These are phyloP conservation scores for Megalonaias nervosa DNA, from an alignment of 1,140 invertebrate species.

Conservation along the genomic window DNA sequence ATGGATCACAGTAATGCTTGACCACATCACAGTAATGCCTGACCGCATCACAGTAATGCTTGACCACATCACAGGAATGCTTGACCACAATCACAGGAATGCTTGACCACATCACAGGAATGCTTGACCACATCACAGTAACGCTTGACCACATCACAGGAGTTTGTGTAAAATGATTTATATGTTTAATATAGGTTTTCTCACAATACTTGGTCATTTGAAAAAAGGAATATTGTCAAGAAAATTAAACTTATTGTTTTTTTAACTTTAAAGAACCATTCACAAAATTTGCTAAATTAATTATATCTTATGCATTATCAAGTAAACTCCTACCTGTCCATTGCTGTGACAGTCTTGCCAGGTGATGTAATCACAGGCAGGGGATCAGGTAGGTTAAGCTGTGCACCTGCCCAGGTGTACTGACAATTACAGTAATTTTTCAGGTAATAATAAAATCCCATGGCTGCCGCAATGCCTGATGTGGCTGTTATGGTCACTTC, in stretches of 20 bases:
- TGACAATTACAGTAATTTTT: conserved; percentile 88
- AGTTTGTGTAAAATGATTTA: too few species aligned
- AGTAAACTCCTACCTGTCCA: conserved; percentile 66
- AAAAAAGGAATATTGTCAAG: neutral
- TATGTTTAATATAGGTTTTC: neutral
- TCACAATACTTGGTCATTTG: neutral
- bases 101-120: too few species aligned
- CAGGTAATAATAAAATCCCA: conserved; percentile 91
- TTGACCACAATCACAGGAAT: too few species aligned
- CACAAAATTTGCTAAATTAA: neutral
- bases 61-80: too few species aligned
- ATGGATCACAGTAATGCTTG: too few species aligned
- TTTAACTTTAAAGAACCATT: conserved; percentile 1
- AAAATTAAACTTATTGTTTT: neutral
- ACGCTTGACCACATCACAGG: too few species aligned
- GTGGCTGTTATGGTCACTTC: conserved; percentile 76
- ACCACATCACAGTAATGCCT: too few species aligned
- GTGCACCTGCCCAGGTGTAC: conserved; percentile 87
- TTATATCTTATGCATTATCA: neutral
- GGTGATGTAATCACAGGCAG: conserved; percentile 57
- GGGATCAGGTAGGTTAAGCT: conserved; percentile 64
- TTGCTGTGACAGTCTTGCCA: conserved; percentile 61
- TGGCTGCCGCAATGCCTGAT: conserved; percentile 85
- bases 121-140: too few species aligned
- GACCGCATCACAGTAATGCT: too few species aligned